phyloP scores from a whole-genome alignment of 2,888 invertebrate genomes.

The Acleris literana region DNA sequence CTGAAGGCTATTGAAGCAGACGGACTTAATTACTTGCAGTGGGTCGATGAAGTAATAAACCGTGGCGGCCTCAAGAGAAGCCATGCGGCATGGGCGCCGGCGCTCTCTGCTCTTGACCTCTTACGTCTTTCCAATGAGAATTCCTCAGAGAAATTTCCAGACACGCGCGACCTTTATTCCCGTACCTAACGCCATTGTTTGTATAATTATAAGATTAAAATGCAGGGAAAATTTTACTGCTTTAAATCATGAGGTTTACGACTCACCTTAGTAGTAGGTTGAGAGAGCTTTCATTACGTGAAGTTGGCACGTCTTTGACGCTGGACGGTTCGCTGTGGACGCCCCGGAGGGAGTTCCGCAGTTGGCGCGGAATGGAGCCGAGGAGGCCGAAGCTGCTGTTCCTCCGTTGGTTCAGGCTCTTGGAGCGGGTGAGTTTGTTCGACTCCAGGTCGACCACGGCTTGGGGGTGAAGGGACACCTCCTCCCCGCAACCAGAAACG shows the following conservation, averaged over 20 bases:
- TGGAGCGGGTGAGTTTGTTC: constrained; percentile 73
- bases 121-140: constrained; percentile 56
- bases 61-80: constrained; percentile 54
- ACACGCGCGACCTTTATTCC: constrained; percentile 32
- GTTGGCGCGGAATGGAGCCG: constrained; percentile 79
- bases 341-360: constrained; percentile 78
- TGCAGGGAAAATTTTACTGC: neutral
- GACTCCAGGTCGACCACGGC: constrained; percentile 64
- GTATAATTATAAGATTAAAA: neutral
- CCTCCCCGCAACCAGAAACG: constrained; percentile 59
- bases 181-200: constrained; percentile 11
- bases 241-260: neutral
- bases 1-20: constrained; percentile 42
- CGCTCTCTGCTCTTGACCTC: constrained; percentile 59
- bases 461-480: constrained; percentile 61
- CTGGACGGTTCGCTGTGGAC: constrained; percentile 79
- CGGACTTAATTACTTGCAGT: constrained; percentile 34
- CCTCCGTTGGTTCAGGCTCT: constrained; percentile 77
- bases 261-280: constrained; percentile 79
- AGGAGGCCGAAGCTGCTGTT: constrained; percentile 80
- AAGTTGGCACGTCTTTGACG: constrained; percentile 76
- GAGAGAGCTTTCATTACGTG: constrained; percentile 78
- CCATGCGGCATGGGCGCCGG: constrained; percentile 53
- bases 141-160: constrained; percentile 48
- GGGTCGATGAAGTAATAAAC: constrained; percentile 52